Conservation (phyloP, 2,797 vertebrate species). For the Sandelia bainsii region DNA sequence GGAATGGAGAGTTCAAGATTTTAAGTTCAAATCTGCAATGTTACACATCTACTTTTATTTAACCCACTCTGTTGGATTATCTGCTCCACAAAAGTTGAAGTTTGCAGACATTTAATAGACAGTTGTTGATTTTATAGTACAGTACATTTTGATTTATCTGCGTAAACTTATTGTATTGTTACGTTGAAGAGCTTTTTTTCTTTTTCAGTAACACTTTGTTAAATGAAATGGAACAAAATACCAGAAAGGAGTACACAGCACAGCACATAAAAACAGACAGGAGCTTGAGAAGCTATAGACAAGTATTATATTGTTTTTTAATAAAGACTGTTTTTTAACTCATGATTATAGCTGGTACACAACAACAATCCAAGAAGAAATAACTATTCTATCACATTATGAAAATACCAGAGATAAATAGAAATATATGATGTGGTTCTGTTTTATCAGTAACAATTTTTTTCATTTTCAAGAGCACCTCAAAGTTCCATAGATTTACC, state of each 20-base stretch:
- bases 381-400: not conserved
- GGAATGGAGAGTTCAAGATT: not conserved
- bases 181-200: fast-evolving
- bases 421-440: not conserved
- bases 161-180: not conserved
- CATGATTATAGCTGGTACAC: not conserved
- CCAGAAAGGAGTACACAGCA: not conserved
- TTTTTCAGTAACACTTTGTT: not conserved
- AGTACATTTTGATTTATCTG: not conserved
- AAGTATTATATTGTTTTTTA: no score
- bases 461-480: conserved; percentile 1
- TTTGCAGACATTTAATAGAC: not conserved
- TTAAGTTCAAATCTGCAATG: not conserved
- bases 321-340: not conserved
- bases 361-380: not conserved
- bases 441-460: not conserved
- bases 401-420: no score
- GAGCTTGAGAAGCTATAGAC: not conserved
- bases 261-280: not conserved
- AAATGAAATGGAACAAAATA: not conserved
- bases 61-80: not conserved
- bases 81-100: not conserved
- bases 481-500: not conserved
- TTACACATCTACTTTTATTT: not conserved
- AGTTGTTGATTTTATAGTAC: not conserved